Base-by-base conservation (phyloP, 2,888 invertebrate genomes). In the Hartigia nigra region DNA sequence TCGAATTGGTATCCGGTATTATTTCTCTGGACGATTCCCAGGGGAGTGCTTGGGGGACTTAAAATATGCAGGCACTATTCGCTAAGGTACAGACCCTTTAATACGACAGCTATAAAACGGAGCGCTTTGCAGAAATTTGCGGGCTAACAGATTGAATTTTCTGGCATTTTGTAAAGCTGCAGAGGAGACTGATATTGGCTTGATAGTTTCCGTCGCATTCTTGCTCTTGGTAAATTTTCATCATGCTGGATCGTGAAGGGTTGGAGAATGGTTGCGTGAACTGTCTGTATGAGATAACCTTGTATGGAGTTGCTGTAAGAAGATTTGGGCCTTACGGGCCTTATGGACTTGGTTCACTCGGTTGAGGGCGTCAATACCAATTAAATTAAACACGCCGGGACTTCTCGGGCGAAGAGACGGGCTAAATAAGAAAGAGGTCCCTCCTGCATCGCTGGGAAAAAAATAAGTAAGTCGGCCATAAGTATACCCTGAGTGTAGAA, bases 311-410 rank as follows among this genome's bases (percentile, higher is more conserved):
- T 31, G 74, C 72, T 39, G 37, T 39, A n/a, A 34, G 55, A 70
- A 77, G 74, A 31, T 72, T 72, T 34, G 31, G 72, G 31, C 72
- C 72, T 72, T 11, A 23, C 55, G 36, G 72, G 72, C 32, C 72
- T 72, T 32, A 34, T 34, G 31, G 32, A 34, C 75, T 34, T 36
- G 55, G 34, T 34, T 34, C 75, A 34, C 76, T 86, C 85, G 83
- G 84, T 83, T 85, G 87, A 87, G 88, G 86, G 86, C 89, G 90
- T 89, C 89, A 88, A 89, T 90, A 87, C 88, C 90, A 90, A 90
- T 90, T 90, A 90, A 90, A 90, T 87, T 88, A 88, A 89, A 87
- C 86, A 85, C 85, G 85, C 82, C 84, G 84, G 85, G 84, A 86
- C 84, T 84, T 84, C 81, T 83, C 83, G 79, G 83, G 83, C 69